Evolutionary conservation across 2,113 vertebrate species (phyloP), one percentile per base, ranked within the genome.

Genomic region (Burhinus oedicnemus): DNA sequence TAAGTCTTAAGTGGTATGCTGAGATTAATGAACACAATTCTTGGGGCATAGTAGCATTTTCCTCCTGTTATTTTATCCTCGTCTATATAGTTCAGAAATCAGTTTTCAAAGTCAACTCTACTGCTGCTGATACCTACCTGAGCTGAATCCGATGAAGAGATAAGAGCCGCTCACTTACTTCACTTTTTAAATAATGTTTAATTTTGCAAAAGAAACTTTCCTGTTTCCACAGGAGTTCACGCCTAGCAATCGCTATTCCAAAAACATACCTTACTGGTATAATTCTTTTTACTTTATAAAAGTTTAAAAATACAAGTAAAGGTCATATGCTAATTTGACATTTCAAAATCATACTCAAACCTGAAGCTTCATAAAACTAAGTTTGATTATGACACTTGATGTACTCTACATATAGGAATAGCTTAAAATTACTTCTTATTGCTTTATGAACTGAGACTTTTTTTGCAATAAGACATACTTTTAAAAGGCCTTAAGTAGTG

Each of bases 241-340:
- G 3, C 32, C 68, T 86, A 92, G 65, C 75, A 94, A 94, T 89
- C 88, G 61, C 89, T 95, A 92, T 87, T 97, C 91, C 40, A 88
- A 96, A 95, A 96, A 68, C 95, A 97, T 42, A 85, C 82, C 86
- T 75, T 92, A 72, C 71, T 92, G 82, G 42, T 94, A 79, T 66
- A 92, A 89, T 69, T 89, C 70, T 79, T 87, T 89, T 89, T 91
- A 69, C 83, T 95, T 94, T 77, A 96, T 69, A 81, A 60, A 95
- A 93, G 77, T 93, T 95, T 93, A 96, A 97, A 97, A 93, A 94
- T 85, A 97, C 75, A 87, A 97, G 95, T 94, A 98, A 98, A 98
- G 97, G 97, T 98, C 97, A 95, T 96, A 98, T 98, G 98, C 92
- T 97, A 97, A 98, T 98, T 85, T 93, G 97, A 96, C 96, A 98